These are phyloP conservation scores for Leptinotarsa lineolata DNA, from an alignment of 1,140 invertebrate species.

Conservation along the genomic window DNA sequence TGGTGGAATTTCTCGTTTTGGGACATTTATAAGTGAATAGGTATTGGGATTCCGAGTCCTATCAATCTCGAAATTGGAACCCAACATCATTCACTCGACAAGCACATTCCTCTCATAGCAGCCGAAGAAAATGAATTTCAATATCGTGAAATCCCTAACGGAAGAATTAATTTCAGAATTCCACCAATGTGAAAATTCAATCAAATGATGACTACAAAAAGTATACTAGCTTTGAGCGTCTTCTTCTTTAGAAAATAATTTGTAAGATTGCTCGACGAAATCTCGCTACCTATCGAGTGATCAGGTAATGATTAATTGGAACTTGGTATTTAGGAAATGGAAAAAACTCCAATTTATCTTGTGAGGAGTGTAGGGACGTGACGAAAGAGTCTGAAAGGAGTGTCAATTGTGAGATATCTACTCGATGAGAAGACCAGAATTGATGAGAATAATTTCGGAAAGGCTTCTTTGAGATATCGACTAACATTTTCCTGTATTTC, in stretches of 20 bases:
- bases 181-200: not conserved
- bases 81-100: too few species aligned
- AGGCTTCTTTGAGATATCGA: not conserved
- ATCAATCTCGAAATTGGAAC: too few species aligned
- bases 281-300: not conserved
- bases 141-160: not conserved
- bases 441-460: not conserved
- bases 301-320: slow-evolving; percentile 1
- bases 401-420: not conserved
- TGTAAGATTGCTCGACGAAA: not conserved
- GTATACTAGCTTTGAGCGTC: not conserved
- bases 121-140: not conserved
- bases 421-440: not conserved
- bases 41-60: too few species aligned
- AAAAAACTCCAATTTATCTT: not conserved
- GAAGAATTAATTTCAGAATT: not conserved
- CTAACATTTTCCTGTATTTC: too few species aligned
- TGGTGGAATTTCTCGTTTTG: too few species aligned
- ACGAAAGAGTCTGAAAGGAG: not conserved
- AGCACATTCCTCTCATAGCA: not conserved
- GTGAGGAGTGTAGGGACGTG: not conserved
- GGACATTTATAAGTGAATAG: too few species aligned
- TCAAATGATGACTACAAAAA: not conserved
- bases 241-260: not conserved
- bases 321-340: not conserved